A percentile compares a stretch with the other conserved stretches of the same genome.
These are phyloP conservation scores for Octomys mimax DNA, from an alignment of 2,797 vertebrate genomes.

Conservation along the genomic window DNA sequence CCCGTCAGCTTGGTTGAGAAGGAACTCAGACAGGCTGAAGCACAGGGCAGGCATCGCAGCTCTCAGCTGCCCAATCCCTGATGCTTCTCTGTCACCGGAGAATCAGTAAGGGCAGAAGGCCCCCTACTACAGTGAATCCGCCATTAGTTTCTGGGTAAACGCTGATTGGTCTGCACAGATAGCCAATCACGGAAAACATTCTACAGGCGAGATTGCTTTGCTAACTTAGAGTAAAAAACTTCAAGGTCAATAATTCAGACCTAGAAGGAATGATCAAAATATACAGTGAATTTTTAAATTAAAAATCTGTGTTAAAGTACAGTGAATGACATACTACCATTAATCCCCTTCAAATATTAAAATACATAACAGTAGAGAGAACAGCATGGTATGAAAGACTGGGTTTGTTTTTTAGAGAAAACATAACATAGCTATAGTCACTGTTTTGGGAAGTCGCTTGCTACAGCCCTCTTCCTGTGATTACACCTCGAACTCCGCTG, in stretches of 20 bases:
- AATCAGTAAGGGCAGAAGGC: too few relatives aligned
- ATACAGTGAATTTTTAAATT: neutral
- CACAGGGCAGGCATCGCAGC: neutral
- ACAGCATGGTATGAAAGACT: neutral
- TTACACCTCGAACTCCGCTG: neutral
- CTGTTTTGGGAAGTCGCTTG: neutral
- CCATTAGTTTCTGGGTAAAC: neutral
- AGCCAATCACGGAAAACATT: neutral
- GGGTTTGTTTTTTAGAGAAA: neutral
- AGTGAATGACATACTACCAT: neutral
- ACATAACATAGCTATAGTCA: neutral
- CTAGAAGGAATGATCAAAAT: neutral
- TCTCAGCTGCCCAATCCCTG: neutral
- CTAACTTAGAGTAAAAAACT: neutral
- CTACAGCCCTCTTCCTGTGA: neutral
- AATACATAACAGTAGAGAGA: neutral
- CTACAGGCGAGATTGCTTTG: neutral
- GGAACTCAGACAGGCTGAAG: accelerated
- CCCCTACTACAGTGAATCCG: neutral
- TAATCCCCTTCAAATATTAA: neutral
- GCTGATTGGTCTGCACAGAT: neutral
- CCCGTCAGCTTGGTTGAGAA: conserved; percentile 48
- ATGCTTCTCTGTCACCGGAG: neutral
- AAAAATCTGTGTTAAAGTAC: neutral
- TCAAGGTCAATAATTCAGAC: conserved; percentile 30